These are phyloP conservation scores for Anticlea derivata DNA, from an alignment of 2,888 invertebrate species.

Conservation along the genomic window DNA sequence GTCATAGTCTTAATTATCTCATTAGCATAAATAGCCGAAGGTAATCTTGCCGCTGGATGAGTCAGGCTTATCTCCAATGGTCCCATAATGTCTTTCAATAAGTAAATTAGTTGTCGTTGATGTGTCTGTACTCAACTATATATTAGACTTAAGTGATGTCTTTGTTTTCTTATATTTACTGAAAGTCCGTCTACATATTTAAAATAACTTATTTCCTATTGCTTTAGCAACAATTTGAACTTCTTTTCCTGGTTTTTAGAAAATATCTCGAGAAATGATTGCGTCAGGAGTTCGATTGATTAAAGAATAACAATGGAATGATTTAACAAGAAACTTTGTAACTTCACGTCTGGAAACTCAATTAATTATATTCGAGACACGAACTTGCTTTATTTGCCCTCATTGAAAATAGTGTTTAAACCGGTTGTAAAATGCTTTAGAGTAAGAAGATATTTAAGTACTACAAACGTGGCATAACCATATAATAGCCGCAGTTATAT, in stretches of 20 bases:
- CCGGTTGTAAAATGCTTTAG: constrained; percentile 7
- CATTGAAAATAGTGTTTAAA: constrained; percentile 12
- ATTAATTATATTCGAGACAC: constrained; percentile 34
- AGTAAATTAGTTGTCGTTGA: constrained; percentile 12
- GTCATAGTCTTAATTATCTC: constrained; percentile 35
- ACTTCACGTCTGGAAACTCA: constrained; percentile 34
- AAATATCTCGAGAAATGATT: constrained; percentile 24
- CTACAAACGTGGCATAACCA: constrained; percentile 1
- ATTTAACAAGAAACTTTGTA: constrained; percentile 46
- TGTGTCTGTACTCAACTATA: constrained; percentile 2
- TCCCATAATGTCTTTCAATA: constrained; percentile 52
- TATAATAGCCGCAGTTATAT: constrained; percentile 9
- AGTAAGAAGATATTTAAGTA: constrained; percentile 5
- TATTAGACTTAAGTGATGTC: neutral
- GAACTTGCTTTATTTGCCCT: constrained; percentile 29
- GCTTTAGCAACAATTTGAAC: constrained; percentile 42
- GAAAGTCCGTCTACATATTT: constrained; percentile 1
- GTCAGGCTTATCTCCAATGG: constrained; percentile 35
- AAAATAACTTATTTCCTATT: constrained; percentile 5
- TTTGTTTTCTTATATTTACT: constrained; percentile 4
- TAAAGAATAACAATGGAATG: constrained; percentile 46
- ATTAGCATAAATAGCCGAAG: neutral
- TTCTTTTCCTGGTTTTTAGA: constrained; percentile 19
- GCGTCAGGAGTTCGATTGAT: constrained; percentile 40
- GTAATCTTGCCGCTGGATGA: constrained; percentile 13